Evolutionary conservation across 2,797 vertebrate species (phyloP).

Genomic region (Podarcis lilfordi): DNA sequence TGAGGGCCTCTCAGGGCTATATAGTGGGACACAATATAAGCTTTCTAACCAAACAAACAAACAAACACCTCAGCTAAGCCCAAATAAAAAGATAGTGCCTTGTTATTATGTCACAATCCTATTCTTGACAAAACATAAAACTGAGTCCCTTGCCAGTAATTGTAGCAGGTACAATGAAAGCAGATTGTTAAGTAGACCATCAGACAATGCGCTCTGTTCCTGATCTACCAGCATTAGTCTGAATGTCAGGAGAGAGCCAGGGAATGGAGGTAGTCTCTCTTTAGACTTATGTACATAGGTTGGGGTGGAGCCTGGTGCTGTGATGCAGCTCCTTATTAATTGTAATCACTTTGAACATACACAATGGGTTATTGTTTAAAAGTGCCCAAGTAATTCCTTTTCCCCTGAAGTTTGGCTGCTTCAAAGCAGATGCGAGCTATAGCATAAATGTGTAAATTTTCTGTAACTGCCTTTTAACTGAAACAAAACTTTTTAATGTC

Average conservation of each 20-base stretch:
- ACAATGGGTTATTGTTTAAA: background rate
- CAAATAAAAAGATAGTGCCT: no score
- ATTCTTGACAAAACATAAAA: conserved; percentile 7
- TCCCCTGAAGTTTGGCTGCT: background rate
- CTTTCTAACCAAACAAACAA: no score
- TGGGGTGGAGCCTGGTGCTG: background rate
- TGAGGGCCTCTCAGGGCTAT: no score
- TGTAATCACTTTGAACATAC: no score
- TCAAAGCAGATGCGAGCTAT: conserved; percentile 2
- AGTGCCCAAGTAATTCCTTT: background rate
- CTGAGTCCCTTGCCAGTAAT: background rate
- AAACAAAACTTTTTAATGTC: conserved; percentile 29
- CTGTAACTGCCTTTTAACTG: conserved; percentile 32
- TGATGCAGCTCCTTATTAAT: background rate
- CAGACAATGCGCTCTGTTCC: background rate
- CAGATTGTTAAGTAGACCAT: no score
- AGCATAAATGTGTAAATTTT: background rate
- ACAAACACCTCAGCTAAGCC: no score
- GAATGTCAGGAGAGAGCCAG: background rate
- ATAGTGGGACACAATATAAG: no score
- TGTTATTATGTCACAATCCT: background rate
- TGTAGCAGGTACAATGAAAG: background rate
- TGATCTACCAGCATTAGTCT: background rate
- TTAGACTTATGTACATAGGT: background rate
- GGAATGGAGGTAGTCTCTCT: background rate